Conservation (phyloP, 2,797 vertebrate species). For the Champsocephalus esox region DNA sequence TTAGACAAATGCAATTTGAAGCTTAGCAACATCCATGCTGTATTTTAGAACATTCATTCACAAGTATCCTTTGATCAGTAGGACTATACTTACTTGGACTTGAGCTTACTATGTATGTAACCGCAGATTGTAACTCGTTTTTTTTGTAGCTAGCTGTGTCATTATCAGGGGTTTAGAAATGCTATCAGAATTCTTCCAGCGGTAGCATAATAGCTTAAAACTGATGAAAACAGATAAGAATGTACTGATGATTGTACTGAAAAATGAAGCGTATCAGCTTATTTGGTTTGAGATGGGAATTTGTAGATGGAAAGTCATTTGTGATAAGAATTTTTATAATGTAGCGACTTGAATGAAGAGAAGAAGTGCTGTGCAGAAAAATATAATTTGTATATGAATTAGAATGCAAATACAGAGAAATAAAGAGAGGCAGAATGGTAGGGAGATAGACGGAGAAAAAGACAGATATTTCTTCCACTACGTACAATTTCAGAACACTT, state of each 20-base stretch:
- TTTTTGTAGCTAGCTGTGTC: neutral
- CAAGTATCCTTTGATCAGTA: neutral
- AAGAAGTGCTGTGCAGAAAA: neutral
- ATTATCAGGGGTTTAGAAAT: constrained; percentile 6
- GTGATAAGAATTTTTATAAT: constrained; percentile 6
- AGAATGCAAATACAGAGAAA: constrained; percentile 12
- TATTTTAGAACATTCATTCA: neutral
- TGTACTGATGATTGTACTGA: neutral
- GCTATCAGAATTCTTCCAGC: neutral
- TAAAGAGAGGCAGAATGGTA: constrained; percentile 2
- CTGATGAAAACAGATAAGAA: constrained; percentile 6
- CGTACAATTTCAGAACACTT: constrained; percentile 79
- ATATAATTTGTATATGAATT: constrained; percentile 18
- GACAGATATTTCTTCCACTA: constrained; percentile 50
- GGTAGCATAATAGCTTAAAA: neutral
- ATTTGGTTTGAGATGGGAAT: constrained; percentile 5
- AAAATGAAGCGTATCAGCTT: neutral
- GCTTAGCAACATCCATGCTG: neutral
- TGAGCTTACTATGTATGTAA: neutral
- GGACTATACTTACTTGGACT: neutral
- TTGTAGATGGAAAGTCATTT: neutral
- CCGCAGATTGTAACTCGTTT: neutral
- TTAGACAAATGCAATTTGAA: neutral
- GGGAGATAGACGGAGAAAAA: constrained; percentile 38
- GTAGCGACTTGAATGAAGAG: constrained; percentile 8